Base-by-base conservation (phyloP, 2,113 vertebrate genomes). In the Tonatia bakeri region DNA sequence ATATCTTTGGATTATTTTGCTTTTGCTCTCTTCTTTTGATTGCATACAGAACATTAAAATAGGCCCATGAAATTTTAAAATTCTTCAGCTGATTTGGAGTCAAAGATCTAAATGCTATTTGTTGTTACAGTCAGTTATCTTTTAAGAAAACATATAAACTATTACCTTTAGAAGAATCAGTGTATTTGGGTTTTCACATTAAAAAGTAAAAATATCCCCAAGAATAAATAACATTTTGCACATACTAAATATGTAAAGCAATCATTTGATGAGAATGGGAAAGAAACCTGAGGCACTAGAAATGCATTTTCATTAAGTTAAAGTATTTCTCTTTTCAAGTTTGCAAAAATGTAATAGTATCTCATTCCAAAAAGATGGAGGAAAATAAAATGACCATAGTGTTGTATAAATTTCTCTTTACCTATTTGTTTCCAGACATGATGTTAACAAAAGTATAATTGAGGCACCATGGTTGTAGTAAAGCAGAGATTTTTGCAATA, bases 391-490 rank as follows among this genome's bases (percentile, higher is more conserved):
- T 93, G n/a, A 3, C 17, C 56, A 61, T 64, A 59, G 1, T 52
- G 4, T 67, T 91, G 24, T 31, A 16, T 67, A 79, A 87, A 69
- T 93, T 47, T 1, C 1, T 88, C 19, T 72, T 69, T 45, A 45
- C 26, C 5, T 97, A 81, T 69, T 95, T 89, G 43, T 87, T 96
- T 92, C 19, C 54, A 97, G 92, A 26, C 12, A 69, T 16, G 64
- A 26, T 93, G 70, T 91, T 96, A 96, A 82, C 15, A 28, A n/a
- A 70, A 52, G 20, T 67, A 95, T 56, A 94, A 97, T 86, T 12
- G 12, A 92, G 14, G 40, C 12, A 43, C 4, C 54, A 36, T 31
- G 50, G 19, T n/a, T 64, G 65, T 69, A 90, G n/a, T 38, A 69
- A 79, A 33, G 56, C 1, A 0, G 45, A 61, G 28, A 50, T 80